phyloP scores from a whole-genome alignment of 2,113 vertebrate species.

The Porphyrio hochstetteri region DNA sequence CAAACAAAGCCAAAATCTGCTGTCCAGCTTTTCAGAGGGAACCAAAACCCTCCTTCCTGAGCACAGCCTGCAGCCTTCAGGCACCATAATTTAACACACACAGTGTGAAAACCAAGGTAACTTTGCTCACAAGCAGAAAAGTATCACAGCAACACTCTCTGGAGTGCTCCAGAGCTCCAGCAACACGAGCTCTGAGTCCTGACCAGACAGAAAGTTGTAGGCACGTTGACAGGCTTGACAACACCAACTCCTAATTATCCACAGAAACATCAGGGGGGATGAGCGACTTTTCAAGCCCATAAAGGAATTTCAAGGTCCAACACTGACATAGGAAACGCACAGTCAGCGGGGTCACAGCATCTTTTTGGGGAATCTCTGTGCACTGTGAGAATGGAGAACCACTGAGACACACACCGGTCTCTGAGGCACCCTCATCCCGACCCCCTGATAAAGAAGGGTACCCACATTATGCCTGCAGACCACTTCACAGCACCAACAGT shows the following conservation, averaged over 20 bases:
- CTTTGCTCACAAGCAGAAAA: background rate
- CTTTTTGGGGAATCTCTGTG: background rate
- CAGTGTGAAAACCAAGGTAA: rapidly evolving
- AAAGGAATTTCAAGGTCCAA: too few relatives aligned
- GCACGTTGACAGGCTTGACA: background rate
- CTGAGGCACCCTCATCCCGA: rapidly evolving
- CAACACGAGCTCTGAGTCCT: rapidly evolving
- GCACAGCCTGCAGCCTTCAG: rapidly evolving
- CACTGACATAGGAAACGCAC: rapidly evolving
- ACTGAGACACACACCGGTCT: rapidly evolving
- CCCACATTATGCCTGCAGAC: rapidly evolving
- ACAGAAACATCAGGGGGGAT: rapidly evolving
- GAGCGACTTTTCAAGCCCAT: rapidly evolving
- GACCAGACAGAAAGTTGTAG: rapidly evolving
- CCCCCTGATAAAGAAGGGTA: rapidly evolving
- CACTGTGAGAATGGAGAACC: rapidly evolving
- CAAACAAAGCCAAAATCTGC: background rate
- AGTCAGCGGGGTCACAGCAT: background rate
- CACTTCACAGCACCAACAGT: rapidly evolving
- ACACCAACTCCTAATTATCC: background rate
- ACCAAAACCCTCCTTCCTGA: background rate
- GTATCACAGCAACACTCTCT: rapidly evolving
- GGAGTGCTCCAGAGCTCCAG: too few relatives aligned
- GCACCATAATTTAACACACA: rapidly evolving
- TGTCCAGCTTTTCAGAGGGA: background rate